Base-by-base conservation (phyloP, 2,888 invertebrate genomes). In the Diploptera punctata region DNA sequence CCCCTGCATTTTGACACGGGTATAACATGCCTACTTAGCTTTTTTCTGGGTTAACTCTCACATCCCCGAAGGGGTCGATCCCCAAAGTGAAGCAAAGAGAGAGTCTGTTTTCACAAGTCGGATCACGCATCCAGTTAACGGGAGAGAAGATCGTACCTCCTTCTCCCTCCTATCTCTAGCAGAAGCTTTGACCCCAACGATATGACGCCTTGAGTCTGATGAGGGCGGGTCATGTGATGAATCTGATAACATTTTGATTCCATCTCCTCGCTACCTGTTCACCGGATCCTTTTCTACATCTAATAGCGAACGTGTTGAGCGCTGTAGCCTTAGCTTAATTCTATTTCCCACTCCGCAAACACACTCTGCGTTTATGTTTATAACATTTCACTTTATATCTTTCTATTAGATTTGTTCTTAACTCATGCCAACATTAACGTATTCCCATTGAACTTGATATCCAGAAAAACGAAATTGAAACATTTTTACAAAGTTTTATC, bases 161-260 rank as follows among this genome's bases (percentile, higher is more conserved):
- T 1, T 9, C 26, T 26, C 54, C 26, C 10, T 21, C 26, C 16
- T 33, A 10, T 10, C 5, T 13, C 47, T n/a, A 47, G n/a, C 54
- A 26, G 54, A 54, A 10, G 54, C 54, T 54, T 54, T 54, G 54
- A 54, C 26, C 54, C n/a, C 54, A 54, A 26, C 54, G 54, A 26
- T 54, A 54, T 54, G 54, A 54, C 54, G 54, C 54, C 54, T 7
- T 26, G 0, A 21, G 54, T 26, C 54, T 54, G 57, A 57, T 57
- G 57, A 57, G 57, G 24, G 57, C 29, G 21, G 57, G 57, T 57
- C 57, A 57, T 29, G 57, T 57, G 57, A 57, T 57, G 57, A 57
- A 57, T 57, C 57, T 57, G 29, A 57, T 57, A 57, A 57, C 57
- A 57, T 57, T 57, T 57, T 57, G 31, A 26, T 18, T 54, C 57